Evolutionary conservation across 2,888 invertebrate genomes (phyloP), one percentile per base, ranked within the genome.

Genomic region (Catonia carolina): DNA sequence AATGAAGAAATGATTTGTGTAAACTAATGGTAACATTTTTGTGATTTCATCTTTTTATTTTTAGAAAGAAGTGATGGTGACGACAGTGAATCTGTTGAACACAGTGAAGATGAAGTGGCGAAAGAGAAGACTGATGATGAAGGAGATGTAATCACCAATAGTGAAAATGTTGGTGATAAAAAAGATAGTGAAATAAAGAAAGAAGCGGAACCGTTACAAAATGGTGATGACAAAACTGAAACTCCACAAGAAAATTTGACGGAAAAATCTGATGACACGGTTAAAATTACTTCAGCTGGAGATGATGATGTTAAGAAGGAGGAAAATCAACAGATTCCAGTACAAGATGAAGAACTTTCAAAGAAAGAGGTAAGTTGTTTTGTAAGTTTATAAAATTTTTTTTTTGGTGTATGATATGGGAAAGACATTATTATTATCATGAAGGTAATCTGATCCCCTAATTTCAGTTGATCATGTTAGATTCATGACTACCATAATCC

Each of bases 81-180:
- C 64, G 50, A 68, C 64, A 0, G 49, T 68, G n/a, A 70, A 68
- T 22, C 69, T 69, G 50, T 12, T 31, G 71, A 72, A 53, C 69
- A 69, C 0, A 64, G 68, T 0, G 70, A 70, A 2, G 72, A 73
- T 49, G 51, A 70, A 47, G 23, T 55, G 36, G 45, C 17, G 48
- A 27, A 15, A 23, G 5, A 35, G 53, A 56, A 27, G 39, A 33
- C 4, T 49, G 45, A 45, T 18, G 33, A 47, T 35, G 23, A 52
- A 55, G 48, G 54, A n/a, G 35, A 54, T 27, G 15, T 1, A 36
- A n/a, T 20, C 14, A 17, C 35, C 27, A 12, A 0, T 7, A 54
- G 23, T 18, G 22, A 56, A 12, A 47, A 50, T 10, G 52, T 42
- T 2, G 41, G 36, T 53, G 22, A 53, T 53, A 45, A 56, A 22